Base-by-base conservation (phyloP, 2,797 vertebrate species). In the Myripristis jacobus region DNA sequence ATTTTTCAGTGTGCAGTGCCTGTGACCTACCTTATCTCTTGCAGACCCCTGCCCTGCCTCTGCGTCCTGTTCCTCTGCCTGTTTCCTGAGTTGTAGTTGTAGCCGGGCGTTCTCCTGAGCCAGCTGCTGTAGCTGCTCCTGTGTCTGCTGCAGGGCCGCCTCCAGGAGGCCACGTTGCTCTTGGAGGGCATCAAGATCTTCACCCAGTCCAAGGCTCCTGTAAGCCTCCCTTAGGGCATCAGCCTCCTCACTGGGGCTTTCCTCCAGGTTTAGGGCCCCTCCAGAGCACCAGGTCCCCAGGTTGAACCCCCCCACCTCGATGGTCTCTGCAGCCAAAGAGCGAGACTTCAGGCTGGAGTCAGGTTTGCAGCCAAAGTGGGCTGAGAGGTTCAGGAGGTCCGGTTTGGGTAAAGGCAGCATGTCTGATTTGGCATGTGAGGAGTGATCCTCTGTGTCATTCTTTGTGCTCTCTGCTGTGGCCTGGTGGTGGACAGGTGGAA, bases 181-280 rank as follows among this genome's bases (percentile, higher is more conserved):
- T 77, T 29, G 64, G 3, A 80, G 80, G 56, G 65, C 47, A 34
- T 90, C 77, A 15, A 85, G 66, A 64, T 92, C 84, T 29, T 64
- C 75, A 54, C 79, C 84, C 50, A 89, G 52, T 0, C 72, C 76
- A 67, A 89, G 38, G n/a, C 82, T 89, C 50, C 18, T 79, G 64
- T 84, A 73, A 0, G 73, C 90, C 50, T 81, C 77, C 47, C 29
- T 56, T 73, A 83, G 47, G 70, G 80, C 71, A 59, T 80, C 62
- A 1, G 60, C 82, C 68, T 72, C 84, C 77, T 77, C 80, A 69
- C 87, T 80, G 24, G 82, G 74, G 70, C 24, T 75, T 44, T 89
- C 75, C 43, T 92, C 90, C 48, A 91, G 27, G 70, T 85, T 83
- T 1, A 85, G 27, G 29, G 69, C 29, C 12, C 82, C 71, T 18